phyloP scores from a whole-genome alignment of 2,888 invertebrate genomes.

The Oxyscelio sp. region DNA sequence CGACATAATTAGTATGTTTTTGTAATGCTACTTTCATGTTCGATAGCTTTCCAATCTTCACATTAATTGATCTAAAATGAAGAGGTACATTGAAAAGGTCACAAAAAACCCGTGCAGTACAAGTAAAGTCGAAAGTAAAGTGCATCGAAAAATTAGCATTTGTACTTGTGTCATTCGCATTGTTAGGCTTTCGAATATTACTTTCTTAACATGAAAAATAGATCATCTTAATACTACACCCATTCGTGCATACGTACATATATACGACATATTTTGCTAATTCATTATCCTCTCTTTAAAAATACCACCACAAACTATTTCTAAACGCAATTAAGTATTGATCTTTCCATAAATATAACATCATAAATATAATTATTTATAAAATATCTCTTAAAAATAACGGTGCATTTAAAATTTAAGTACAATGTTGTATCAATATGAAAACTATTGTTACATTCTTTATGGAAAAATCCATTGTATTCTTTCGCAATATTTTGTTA shows the following conservation, averaged over 20 bases:
- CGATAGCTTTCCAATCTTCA: too few species aligned
- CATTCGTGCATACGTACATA: neutral
- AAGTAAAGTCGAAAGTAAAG: neutral
- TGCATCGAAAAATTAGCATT: neutral
- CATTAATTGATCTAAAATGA: too few species aligned
- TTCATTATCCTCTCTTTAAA: neutral
- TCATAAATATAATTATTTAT: conserved; percentile 28
- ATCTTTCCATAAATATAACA: neutral
- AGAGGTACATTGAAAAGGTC: too few species aligned
- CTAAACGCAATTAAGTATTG: conserved; percentile 9
- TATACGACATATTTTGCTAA: neutral
- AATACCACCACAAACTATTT: neutral
- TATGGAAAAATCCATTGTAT: too few species aligned
- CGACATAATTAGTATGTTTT: neutral
- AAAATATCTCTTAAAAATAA: conserved; percentile 39
- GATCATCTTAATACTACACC: neutral
- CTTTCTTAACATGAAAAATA: conserved; percentile 5
- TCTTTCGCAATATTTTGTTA: too few species aligned
- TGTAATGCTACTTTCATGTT: neutral
- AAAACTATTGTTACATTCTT: too few species aligned
- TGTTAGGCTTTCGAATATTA: conserved; percentile 1
- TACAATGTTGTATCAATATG: too few species aligned
- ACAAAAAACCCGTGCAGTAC: neutral
- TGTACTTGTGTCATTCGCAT: neutral
- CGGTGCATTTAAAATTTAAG: conserved; percentile 28